Evolutionary conservation across 2,888 invertebrate genomes (phyloP), one percentile per base, ranked within the genome.

Genomic region (Aricia artaxerxes): DNA sequence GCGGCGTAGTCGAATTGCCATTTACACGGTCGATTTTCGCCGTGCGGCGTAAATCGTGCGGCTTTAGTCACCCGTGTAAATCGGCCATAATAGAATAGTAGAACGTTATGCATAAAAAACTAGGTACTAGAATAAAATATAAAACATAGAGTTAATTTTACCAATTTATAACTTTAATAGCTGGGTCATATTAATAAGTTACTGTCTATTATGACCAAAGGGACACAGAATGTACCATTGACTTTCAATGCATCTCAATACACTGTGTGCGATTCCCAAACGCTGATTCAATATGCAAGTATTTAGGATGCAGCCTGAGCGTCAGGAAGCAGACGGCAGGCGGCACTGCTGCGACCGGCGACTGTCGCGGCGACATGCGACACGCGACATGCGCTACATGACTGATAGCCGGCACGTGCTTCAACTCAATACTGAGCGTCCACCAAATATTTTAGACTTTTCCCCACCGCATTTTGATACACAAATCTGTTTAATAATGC

Each of bases 331-430:
- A 84, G 80, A 82, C 83, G 82, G 80, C 84, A 84, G 24, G 31
- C 35, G 64, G 49, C 49, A 69, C 64, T 69, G 35, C 11, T 31
- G 64, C 31, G 24, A 35, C 69, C 57, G 4, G 31, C 64, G 35
- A 69, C 64, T 69, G 64, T 69, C 31, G 64, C 31, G 24, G 69
- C 69, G 35, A 35, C 24, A 4, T 1, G 9, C 64, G 64, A 31
- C 69, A 11, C 7, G 11, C 31, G 35, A 85, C 86, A 85, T 84
- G 83, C 80, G 82, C 82, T 81, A 87, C 85, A 87, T 89, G 89
- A 88, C 88, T 85, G 87, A 89, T 89, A 82, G 84, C 82, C 73
- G 64, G 82, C 83, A 86, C 88, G 88, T 88, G 89, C 82, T 78
- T 79, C 82, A 81, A 78, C 81, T 83, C 76, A 13, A 57, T 7